Conservation (phyloP, 2,113 vertebrate genomes). For the Mohoua ochrocephala region DNA sequence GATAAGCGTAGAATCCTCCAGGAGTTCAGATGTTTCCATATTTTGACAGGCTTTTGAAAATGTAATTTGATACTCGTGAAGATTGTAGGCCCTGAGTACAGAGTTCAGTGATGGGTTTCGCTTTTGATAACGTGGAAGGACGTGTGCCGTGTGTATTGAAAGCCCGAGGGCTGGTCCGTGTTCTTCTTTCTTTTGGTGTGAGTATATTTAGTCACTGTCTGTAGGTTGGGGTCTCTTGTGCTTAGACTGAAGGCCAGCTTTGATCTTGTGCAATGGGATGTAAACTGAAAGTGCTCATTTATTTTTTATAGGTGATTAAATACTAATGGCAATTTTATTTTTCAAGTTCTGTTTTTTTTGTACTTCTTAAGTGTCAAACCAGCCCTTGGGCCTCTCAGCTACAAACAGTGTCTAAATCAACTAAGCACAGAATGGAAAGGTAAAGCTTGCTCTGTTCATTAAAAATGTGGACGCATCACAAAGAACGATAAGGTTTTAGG, state of each 20-base stretch:
- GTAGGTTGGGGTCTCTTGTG: not conserved
- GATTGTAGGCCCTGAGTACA: accelerated
- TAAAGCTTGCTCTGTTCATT: not conserved
- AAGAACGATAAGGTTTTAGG: not conserved
- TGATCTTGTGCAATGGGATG: not conserved
- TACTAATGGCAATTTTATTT: not conserved
- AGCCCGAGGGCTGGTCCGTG: accelerated
- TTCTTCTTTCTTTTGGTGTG: not conserved
- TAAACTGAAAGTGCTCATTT: not conserved
- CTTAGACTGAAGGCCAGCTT: not conserved
- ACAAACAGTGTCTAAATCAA: not conserved
- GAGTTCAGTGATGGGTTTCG: not conserved
- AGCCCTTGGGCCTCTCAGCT: not conserved
- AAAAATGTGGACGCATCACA: not conserved
- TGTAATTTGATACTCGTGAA: not conserved
- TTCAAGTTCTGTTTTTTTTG: not conserved
- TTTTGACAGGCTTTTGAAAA: not conserved
- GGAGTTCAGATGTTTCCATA: not conserved
- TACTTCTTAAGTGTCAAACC: not conserved
- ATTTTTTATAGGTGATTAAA: conserved; percentile 25
- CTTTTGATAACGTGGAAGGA: not conserved
- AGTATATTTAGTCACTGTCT: not conserved
- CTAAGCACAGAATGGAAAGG: not conserved
- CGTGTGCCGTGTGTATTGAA: accelerated
- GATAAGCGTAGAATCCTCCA: not conserved